These are phyloP conservation scores for Drosophila willistoni DNA, from an alignment of 1,140 invertebrate genomes.

Conservation along the genomic window DNA sequence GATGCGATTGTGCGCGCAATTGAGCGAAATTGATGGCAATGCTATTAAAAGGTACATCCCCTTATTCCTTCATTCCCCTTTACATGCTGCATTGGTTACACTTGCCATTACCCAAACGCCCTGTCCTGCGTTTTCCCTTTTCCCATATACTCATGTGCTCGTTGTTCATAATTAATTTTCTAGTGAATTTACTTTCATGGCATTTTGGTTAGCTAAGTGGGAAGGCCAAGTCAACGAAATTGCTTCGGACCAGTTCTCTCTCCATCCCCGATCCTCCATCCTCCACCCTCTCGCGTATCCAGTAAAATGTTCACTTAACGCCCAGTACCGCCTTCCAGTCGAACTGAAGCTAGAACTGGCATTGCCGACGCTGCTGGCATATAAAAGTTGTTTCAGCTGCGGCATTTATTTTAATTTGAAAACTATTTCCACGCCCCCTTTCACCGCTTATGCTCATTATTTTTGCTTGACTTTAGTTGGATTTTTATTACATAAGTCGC, in stretches of 20 bases:
- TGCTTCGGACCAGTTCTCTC: constrained; percentile 7
- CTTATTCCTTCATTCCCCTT: constrained; percentile 7
- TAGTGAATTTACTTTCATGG: constrained; percentile 81
- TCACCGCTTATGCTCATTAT: constrained; percentile 69
- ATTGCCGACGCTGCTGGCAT: constrained; percentile 32
- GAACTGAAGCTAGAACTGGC: too few relatives aligned
- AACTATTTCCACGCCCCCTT: constrained; percentile 67
- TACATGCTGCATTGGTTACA: constrained; percentile 68
- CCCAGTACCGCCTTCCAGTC: not conserved
- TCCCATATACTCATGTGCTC: constrained; percentile 30
- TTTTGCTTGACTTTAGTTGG: constrained; percentile 73
- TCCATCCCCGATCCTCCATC: too few relatives aligned
- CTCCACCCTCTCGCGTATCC: not conserved
- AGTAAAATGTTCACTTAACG: not conserved
- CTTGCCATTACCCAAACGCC: constrained; percentile 13
- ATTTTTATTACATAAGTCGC: constrained; percentile 72
- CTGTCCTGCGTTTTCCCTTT: not conserved
- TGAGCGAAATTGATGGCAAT: constrained; percentile 81
- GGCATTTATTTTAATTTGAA: constrained; percentile 82
- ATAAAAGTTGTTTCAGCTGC: constrained; percentile 78
- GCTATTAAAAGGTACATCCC: constrained; percentile 74
- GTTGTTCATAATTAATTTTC: constrained; percentile 81
- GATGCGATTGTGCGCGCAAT: constrained; percentile 80
- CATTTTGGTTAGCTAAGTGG: constrained; percentile 70
- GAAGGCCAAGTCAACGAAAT: constrained; percentile 35